These are phyloP conservation scores for Tapera naevia DNA, from an alignment of 2,797 vertebrate genomes.

Conservation along the genomic window DNA sequence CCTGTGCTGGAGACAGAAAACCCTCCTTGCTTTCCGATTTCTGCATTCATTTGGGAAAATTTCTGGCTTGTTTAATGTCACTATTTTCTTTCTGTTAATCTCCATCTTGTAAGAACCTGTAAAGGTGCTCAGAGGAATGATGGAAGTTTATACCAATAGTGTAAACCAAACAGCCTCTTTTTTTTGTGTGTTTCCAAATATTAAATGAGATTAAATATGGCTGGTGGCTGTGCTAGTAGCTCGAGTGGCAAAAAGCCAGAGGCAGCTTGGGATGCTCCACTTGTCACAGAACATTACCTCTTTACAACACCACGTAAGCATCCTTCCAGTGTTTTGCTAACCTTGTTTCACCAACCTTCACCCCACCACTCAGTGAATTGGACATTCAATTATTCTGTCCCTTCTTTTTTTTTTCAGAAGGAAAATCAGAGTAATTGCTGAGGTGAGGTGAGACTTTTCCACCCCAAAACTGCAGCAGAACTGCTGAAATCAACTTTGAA, in stretches of 20 bases:
- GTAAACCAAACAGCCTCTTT: not conserved
- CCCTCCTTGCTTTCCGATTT: not conserved
- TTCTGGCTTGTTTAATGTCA: not conserved
- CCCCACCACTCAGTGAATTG: fast-evolving
- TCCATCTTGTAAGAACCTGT: not conserved
- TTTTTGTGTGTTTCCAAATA: not conserved
- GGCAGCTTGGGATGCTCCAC: not conserved
- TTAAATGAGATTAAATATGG: not conserved
- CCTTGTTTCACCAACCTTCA: not conserved
- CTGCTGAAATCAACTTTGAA: not conserved
- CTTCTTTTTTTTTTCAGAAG: not conserved
- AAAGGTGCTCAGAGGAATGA: not conserved
- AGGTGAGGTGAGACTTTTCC: not conserved
- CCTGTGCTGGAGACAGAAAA: not conserved
- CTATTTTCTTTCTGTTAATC: not conserved
- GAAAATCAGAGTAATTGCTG: not conserved
- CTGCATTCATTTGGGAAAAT: not conserved
- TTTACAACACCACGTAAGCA: not conserved
- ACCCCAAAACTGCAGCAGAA: fast-evolving
- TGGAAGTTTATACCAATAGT: not conserved
- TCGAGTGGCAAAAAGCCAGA: fast-evolving
- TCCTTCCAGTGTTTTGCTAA: not conserved
- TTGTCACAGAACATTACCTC: not conserved
- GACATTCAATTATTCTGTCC: not conserved
- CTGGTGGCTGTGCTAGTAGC: not conserved